Base-by-base conservation (phyloP, 2,888 invertebrate genomes). In the Agapostemon virescens region DNA sequence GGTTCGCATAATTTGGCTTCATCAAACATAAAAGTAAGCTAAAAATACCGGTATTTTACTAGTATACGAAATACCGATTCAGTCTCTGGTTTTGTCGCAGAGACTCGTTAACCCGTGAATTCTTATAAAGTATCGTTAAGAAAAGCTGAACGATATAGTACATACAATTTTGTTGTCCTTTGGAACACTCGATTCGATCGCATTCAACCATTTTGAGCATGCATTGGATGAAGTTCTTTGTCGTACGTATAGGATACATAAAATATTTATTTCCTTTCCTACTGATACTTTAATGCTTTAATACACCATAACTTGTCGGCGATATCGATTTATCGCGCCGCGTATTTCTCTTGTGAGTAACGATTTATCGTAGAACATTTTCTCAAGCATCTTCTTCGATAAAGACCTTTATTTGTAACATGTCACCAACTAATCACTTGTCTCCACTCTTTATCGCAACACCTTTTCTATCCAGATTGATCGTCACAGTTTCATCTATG, bases 271-370 rank as follows among this genome's bases (percentile, higher is more conserved):
- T 55, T 17, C 17, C 6, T 30, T 2, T 13, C 17, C 30, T 17
- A 55, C 17, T 26, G 55, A 30, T 55, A 55, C 26, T 55, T 7
- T 30, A 30, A 7, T 17, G 26, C 55, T 26, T 17, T 26, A 55
- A 30, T 7, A 55, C 30, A 26, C 55, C 26, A 55, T 26, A 55
- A 55, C 26, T 26, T 15, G 55, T 26, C 17, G 7, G 7, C 15
- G 55, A 55, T 55, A 55, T 55, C 55, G 55, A 55, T 55, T 55
- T 55, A 55, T 55, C 55, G 26, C 7, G 26, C 17, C 17, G 55
- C 55, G 26, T 55, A 30, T 26, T 55, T 55, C 15, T 9, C 23
- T 13, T 23, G 23, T 4, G 23, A 15, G 52, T 15, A 52, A 52
- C 11, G 15, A 52, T 23, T 23, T 52, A 23, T 52, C 52, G 52